phyloP scores from a whole-genome alignment of 2,888 invertebrate species.

The Pterostichus madidus region DNA sequence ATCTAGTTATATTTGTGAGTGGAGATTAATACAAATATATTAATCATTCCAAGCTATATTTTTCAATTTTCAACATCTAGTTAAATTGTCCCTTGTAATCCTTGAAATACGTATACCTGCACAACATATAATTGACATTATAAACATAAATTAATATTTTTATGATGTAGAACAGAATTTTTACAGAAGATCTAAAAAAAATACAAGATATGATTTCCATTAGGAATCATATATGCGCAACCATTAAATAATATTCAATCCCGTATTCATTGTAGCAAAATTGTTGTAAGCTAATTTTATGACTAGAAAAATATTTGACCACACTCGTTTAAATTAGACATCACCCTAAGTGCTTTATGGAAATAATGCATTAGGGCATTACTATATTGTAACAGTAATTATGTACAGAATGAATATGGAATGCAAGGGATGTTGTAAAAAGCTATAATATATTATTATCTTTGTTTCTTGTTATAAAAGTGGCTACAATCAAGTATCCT shows the following conservation, averaged over 20 bases:
- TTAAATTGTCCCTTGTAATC: constrained; percentile 10
- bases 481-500: too few species aligned
- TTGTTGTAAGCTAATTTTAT: constrained; percentile 46
- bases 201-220: neutral
- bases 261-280: constrained; percentile 23
- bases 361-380: constrained; percentile 56
- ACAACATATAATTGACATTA: constrained; percentile 16
- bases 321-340: constrained; percentile 47
- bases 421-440: constrained; percentile 54
- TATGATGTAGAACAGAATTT: constrained; percentile 46
- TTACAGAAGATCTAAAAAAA: constrained; percentile 39
- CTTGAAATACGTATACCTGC: constrained; percentile 15
- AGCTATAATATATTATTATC: constrained; percentile 48
- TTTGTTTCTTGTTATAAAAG: constrained; percentile 51
- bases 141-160: constrained; percentile 41
- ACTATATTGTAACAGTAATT: constrained; percentile 46
- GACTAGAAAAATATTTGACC: constrained; percentile 21
- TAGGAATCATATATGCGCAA: constrained; percentile 18
- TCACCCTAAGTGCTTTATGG: constrained; percentile 57
- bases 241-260: constrained; percentile 1
- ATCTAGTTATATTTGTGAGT: constrained; percentile 9
- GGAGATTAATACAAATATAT: constrained; percentile 25
- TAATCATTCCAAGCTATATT: constrained; percentile 44
- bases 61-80: constrained; percentile 8
- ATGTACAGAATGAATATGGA: constrained; percentile 47